phyloP scores from a whole-genome alignment of 1,140 invertebrate genomes.

The Drosophila ananassae region DNA sequence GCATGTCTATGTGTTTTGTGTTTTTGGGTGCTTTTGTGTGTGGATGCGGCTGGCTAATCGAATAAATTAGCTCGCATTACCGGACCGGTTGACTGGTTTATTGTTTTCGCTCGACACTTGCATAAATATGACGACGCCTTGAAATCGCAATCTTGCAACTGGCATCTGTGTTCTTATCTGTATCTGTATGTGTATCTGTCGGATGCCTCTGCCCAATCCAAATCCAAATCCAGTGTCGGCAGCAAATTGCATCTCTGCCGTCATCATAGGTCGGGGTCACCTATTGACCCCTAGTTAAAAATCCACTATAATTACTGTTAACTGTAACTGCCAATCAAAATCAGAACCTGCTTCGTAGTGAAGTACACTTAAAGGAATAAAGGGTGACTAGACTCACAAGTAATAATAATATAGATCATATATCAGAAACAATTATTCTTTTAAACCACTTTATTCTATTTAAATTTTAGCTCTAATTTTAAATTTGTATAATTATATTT shows the following conservation, averaged over 20 bases:
- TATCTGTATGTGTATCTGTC: not conserved
- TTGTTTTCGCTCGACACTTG: conserved; percentile 42
- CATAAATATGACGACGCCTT: conserved; percentile 29
- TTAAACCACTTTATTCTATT: too few relatives aligned
- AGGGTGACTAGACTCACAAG: too few relatives aligned
- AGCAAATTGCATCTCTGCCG: conserved; percentile 2
- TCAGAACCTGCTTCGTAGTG: not conserved
- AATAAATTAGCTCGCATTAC: conserved; percentile 69
- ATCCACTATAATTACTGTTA: not conserved
- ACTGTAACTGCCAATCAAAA: not conserved
- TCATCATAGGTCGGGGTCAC: conserved; percentile 37
- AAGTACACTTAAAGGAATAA: too few relatives aligned
- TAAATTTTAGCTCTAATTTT: too few relatives aligned
- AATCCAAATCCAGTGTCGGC: conserved; percentile 2
- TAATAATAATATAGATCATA: too few relatives aligned
- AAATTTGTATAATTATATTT: too few relatives aligned
- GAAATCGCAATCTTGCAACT: not conserved
- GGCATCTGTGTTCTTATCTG: not conserved
- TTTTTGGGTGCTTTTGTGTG: conserved; percentile 4
- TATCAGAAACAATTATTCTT: too few relatives aligned
- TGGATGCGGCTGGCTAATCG: conserved; percentile 60
- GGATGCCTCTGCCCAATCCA: conserved; percentile 6
- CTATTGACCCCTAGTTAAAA: conserved; percentile 3
- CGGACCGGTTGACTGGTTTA: conserved; percentile 36
- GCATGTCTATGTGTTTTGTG: conserved; percentile 4